phyloP scores from a whole-genome alignment of 1,140 invertebrate genomes.

The Sminthurides bifidus region DNA sequence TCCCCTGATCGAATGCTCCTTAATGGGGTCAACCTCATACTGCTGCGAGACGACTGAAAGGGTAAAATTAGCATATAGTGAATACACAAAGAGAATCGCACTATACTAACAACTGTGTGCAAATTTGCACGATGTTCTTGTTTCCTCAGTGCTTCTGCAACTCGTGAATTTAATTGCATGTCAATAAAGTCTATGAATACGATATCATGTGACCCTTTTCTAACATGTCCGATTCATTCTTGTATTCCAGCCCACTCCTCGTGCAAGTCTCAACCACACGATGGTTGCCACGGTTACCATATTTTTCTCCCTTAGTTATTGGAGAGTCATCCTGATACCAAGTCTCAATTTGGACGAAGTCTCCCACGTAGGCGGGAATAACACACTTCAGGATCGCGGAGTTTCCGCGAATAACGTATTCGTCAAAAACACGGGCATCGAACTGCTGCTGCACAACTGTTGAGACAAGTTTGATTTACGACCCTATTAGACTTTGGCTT shows the following conservation, averaged over 20 bases:
- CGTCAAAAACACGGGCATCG: slow-evolving; percentile 80
- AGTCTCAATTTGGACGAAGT: slow-evolving; percentile 66
- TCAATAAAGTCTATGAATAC: neutral
- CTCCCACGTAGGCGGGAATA: slow-evolving; percentile 67
- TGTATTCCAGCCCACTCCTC: too few species aligned
- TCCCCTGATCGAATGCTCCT: slow-evolving; percentile 81
- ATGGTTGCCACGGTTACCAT: too few species aligned
- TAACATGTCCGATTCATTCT: too few species aligned
- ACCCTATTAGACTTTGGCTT: too few species aligned
- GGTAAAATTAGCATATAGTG: neutral
- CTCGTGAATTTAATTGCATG: too few species aligned
- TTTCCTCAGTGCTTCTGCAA: too few species aligned
- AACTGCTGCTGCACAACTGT: slow-evolving; percentile 77
- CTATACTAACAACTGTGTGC: neutral
- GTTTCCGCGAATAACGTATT: slow-evolving; percentile 84
- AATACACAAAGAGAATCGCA: slow-evolving; percentile 44
- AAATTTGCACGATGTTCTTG: too few species aligned
- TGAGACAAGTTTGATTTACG: slow-evolving; percentile 46
- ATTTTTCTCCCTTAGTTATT: slow-evolving; percentile 31
- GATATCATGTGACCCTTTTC: neutral
- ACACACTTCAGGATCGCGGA: slow-evolving; percentile 85
- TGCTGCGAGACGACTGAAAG: slow-evolving; percentile 48
- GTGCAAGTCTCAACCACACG: too few species aligned
- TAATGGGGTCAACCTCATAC: slow-evolving; percentile 72
- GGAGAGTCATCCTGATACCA: slow-evolving; percentile 69